These are phyloP conservation scores for Argya squamiceps DNA, from an alignment of 2,797 vertebrate genomes.

Conservation along the genomic window DNA sequence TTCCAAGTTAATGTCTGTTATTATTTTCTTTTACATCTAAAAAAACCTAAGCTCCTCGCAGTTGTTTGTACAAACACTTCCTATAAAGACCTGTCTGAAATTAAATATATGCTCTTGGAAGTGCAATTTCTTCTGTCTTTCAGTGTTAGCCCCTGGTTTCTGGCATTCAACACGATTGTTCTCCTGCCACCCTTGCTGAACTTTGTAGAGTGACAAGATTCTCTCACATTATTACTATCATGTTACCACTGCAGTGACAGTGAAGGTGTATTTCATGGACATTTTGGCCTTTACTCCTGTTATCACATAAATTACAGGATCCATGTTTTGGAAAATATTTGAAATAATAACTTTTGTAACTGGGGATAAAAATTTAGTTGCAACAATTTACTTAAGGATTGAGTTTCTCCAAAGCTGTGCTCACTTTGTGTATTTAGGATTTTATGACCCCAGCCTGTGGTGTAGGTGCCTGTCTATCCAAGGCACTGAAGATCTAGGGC, in stretches of 20 bases:
- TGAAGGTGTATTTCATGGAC: background rate
- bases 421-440: background rate
- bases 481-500: background rate
- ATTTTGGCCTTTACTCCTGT: background rate
- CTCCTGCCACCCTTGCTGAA: background rate
- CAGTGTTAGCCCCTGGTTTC: background rate
- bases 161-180: background rate
- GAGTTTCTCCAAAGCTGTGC: background rate
- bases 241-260: background rate
- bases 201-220: background rate
- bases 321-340: background rate
- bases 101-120: background rate
- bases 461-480: background rate
- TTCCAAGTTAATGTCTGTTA: slow-evolving; percentile 21
- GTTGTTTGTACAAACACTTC: background rate
- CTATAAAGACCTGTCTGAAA: background rate
- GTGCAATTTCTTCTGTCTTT: background rate
- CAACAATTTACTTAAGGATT: background rate
- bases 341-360: background rate
- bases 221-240: background rate
- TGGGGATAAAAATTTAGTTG: background rate
- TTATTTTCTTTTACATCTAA: slow-evolving; percentile 1
- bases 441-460: background rate
- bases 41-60: background rate
- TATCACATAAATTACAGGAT: background rate